A percentile compares a stretch with the other conserved stretches of the same genome.
Evolutionary conservation across 2,888 invertebrate genomes (phyloP).

Genomic region (Drosophila merina): DNA sequence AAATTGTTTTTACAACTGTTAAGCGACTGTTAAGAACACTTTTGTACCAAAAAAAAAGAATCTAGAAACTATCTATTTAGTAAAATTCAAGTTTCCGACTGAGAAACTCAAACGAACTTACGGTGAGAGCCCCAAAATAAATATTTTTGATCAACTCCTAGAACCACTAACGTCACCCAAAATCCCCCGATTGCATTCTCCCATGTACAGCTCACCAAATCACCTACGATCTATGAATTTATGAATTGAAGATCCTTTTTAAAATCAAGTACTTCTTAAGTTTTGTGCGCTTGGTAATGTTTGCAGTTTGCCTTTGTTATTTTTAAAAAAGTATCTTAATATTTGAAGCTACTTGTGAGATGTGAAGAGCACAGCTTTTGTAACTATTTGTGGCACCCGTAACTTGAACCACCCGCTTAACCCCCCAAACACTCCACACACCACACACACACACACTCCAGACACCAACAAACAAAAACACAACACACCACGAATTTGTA

Average conservation of each 20-base stretch:
- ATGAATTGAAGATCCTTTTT: neutral
- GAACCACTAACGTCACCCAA: conserved; percentile 17
- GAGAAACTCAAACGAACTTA: conserved; percentile 50
- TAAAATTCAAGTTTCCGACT: conserved; percentile 45
- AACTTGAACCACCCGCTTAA: conserved; percentile 33
- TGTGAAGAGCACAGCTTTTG: conserved; percentile 52
- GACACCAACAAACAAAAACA: conserved; percentile 35
- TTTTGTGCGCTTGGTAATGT: conserved; percentile 32
- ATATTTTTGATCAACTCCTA: conserved; percentile 16
- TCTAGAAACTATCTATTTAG: conserved; percentile 45
- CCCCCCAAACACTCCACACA: conserved; percentile 16
- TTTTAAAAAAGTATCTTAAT: conserved; percentile 20
- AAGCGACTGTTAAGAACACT: conserved; percentile 53
- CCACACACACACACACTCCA: conserved; percentile 21
- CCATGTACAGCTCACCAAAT: conserved; percentile 32
- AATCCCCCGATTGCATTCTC: conserved; percentile 8
- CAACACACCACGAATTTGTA: conserved; percentile 51
- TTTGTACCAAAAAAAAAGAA: conserved; percentile 50
- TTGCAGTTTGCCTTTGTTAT: conserved; percentile 28
- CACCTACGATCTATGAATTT: neutral
- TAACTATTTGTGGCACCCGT: conserved; percentile 38
- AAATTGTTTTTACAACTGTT: conserved; percentile 48
- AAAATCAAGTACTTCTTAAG: neutral
- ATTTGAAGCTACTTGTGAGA: conserved; percentile 21
- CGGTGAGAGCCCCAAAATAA: conserved; percentile 59